A percentile compares a stretch with the other conserved stretches of the same genome.
Evolutionary conservation across 2,797 vertebrate genomes (phyloP).

Genomic region (Setipinna tenuifilis): DNA sequence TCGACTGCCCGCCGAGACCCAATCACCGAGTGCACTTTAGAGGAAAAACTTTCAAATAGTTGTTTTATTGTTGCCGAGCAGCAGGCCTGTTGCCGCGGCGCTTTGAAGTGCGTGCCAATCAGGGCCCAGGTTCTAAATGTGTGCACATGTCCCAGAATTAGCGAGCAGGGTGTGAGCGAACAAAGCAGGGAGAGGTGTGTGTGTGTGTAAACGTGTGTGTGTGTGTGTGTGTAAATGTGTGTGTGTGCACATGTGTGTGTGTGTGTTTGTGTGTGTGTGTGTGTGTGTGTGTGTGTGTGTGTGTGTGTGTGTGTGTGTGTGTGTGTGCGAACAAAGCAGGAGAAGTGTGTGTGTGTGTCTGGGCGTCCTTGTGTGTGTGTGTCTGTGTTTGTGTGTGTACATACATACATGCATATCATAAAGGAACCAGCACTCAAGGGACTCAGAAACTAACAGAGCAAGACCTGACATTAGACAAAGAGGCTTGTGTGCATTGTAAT

Average conservation of each 20-base stretch:
- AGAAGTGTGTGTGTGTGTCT: not conserved
- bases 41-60: conserved; percentile 45
- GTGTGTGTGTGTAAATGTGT: not conserved
- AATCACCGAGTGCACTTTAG: conserved; percentile 51
- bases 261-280: not conserved
- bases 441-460: not conserved
- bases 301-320: not conserved
- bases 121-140: conserved; percentile 54
- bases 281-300: not conserved
- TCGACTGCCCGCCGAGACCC: conserved; percentile 50
- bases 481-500: not conserved
- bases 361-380: not conserved
- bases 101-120: conserved; percentile 54
- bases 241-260: not conserved
- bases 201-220: not conserved
- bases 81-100: conserved; percentile 45
- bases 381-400: not conserved
- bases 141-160: conserved; percentile 55
- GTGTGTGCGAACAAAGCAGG: not conserved
- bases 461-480: not conserved
- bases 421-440: not conserved
- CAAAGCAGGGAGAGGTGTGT: conserved; percentile 37
- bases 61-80: conserved; percentile 55
- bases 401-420: not conserved
- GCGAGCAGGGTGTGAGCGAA: conserved; percentile 37